Evolutionary conservation across 2,113 vertebrate genomes (phyloP).

Genomic region (Pelobates fuscus): DNA sequence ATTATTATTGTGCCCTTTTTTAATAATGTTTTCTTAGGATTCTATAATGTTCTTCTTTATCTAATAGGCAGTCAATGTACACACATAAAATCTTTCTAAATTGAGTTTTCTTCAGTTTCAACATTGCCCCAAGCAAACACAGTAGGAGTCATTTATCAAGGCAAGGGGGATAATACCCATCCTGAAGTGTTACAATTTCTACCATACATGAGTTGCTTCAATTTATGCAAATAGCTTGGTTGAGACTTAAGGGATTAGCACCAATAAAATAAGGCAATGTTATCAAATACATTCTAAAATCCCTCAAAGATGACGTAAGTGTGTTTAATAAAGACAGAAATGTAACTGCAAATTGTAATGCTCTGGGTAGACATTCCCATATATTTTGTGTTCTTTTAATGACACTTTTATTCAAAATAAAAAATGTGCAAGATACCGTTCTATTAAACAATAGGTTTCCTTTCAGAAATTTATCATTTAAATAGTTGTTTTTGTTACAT

Average conservation of each 20-base stretch:
- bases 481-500: too few relatives aligned
- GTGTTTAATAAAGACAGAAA: background rate
- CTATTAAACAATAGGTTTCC: too few relatives aligned
- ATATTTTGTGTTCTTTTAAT: background rate
- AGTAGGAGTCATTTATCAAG: conserved; percentile 43
- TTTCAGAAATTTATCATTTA: too few relatives aligned
- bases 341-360: background rate
- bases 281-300: background rate
- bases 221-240: conserved; percentile 41
- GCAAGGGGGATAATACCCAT: conserved; percentile 39
- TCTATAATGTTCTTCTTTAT: conserved; percentile 19
- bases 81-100: conserved; percentile 37
- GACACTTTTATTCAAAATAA: background rate
- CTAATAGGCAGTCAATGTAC: conserved; percentile 28
- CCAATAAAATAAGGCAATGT: conserved; percentile 23
- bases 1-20: conserved; percentile 5
- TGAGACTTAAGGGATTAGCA: conserved; percentile 15
- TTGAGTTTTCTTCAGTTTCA: conserved; percentile 45
- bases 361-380: too few relatives aligned
- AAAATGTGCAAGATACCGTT: too few relatives aligned
- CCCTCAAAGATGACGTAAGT: background rate
- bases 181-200: conserved; percentile 35
- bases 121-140: conserved; percentile 41
- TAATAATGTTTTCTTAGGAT: conserved; percentile 19
- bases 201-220: conserved; percentile 27